Base-by-base conservation (phyloP, 2,888 invertebrate species). In the Drosophila rubida region DNA sequence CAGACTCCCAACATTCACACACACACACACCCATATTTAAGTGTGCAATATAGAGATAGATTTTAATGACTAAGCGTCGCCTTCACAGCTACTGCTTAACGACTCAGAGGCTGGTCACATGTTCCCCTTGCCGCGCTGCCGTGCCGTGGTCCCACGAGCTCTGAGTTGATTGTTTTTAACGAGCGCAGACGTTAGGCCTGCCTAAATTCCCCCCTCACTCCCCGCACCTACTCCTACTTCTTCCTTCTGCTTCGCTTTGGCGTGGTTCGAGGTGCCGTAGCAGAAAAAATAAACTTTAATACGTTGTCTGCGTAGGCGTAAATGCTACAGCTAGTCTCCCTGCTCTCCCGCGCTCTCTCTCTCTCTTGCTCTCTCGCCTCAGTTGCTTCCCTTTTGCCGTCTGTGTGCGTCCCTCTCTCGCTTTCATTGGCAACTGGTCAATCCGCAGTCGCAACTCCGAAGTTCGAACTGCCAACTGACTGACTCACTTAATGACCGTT, bases 401-500 rank as follows among this genome's bases (percentile, higher is more conserved):
- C n/a, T n/a, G n/a, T n/a, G n/a, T n/a, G n/a, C n/a, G n/a, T n/a
- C n/a, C n/a, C n/a, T n/a, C n/a, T n/a, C 16, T 6, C n/a, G 46
- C 22, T 6, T 32, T 32, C n/a, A 32, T 51, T 32, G 32, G 42
- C 30, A 67, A 61, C 68, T 77, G 65, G 75, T 77, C 75, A 72
- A 55, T 51, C 55, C 41, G 41, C 55, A 57, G 25, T 50, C 42
- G 50, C 45, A 32, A 54, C 41, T 35, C 39, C 37, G 32, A 44
- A 58, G 25, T 46, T 59, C 45, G 44, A 44, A 35, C 57, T 58
- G 62, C 35, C 65, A 53, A 65, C 55, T 51, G 67, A 67, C 79
- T 79, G 80, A 79, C 80, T 77, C 77, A 77, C 80, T 76, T 75
- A 76, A 76, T 67, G 76, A 76, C 75, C 60, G 53, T 70, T 62